A percentile compares a stretch with the other conserved stretches of the same genome.
These are phyloP conservation scores for Drosophila malerkotliana DNA, from an alignment of 1,140 invertebrate species.

Conservation along the genomic window DNA sequence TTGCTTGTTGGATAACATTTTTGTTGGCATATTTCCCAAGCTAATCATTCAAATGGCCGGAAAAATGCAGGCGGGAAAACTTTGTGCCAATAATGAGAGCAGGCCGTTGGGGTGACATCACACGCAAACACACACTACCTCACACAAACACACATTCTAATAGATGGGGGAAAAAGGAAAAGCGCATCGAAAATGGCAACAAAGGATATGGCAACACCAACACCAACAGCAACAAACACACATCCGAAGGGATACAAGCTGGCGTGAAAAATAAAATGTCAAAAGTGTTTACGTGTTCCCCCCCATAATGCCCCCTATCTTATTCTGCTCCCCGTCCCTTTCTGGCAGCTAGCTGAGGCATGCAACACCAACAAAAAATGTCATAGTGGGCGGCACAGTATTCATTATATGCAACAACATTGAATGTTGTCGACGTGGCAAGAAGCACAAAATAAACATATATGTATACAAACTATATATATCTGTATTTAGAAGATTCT, in stretches of 20 bases:
- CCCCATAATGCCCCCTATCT: neutral
- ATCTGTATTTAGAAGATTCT: too few species aligned
- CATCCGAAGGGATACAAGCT: conserved; percentile 39
- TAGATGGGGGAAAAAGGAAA: conserved; percentile 34
- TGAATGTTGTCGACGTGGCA: conserved; percentile 76
- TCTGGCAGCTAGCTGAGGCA: conserved; percentile 53
- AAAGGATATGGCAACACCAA: conserved; percentile 30
- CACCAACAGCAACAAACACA: conserved; percentile 15
- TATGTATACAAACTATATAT: too few species aligned
- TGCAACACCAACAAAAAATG: conserved; percentile 47
- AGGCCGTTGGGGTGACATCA: conserved; percentile 27
- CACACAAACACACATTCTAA: conserved; percentile 9
- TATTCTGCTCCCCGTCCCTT: neutral
- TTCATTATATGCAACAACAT: conserved; percentile 80
- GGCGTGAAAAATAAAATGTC: conserved; percentile 78
- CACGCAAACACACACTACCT: conserved; percentile 7
- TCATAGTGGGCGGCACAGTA: conserved; percentile 53
- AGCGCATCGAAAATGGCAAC: conserved; percentile 58
- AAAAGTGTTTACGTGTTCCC: conserved; percentile 74
- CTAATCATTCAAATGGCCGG: conserved; percentile 18
- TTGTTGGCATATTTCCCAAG: conserved; percentile 4
- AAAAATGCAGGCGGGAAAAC: conserved; percentile 19
- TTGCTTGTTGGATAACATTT: conserved; percentile 6
- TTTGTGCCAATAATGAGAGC: conserved; percentile 14
- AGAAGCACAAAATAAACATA: conserved; percentile 51